phyloP scores from a whole-genome alignment of 2,797 vertebrate genomes.

The Danio jaintianensis region DNA sequence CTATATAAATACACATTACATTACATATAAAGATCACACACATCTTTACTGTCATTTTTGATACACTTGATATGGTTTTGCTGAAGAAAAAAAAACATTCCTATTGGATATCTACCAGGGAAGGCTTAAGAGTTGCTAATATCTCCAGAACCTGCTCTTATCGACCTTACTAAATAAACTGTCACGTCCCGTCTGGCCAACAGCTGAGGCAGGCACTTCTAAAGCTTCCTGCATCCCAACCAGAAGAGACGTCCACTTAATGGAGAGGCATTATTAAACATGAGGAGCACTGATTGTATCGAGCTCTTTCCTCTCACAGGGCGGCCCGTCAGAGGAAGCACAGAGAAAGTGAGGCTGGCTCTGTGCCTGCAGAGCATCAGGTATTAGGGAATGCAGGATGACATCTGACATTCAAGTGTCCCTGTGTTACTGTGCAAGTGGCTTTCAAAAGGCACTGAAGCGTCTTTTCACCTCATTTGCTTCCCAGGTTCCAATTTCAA shows the following conservation, averaged over 20 bases:
- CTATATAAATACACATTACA: too few species aligned
- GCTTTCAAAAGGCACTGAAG: constrained; percentile 19
- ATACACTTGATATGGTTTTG: neutral
- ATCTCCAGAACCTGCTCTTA: constrained; percentile 30
- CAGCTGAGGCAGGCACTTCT: constrained; percentile 46
- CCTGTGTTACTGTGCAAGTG: constrained; percentile 1
- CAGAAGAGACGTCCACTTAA: constrained; percentile 39
- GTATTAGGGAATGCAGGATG: constrained; percentile 39
- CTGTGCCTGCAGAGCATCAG: constrained; percentile 19
- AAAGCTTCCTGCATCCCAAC: constrained; percentile 25
- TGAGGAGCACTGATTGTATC: constrained; percentile 50
- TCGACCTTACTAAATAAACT: constrained; percentile 40
- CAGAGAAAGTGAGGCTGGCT: constrained; percentile 31
- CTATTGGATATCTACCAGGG: constrained; percentile 1
- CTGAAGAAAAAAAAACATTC: neutral
- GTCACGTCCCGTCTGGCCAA: constrained; percentile 32
- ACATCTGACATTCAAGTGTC: constrained; percentile 47
- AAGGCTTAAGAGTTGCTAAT: constrained; percentile 24
- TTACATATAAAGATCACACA: neutral
- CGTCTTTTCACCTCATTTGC: constrained; percentile 28
- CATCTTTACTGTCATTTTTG: neutral
- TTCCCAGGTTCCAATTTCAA: constrained; percentile 16
- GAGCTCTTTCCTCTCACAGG: constrained; percentile 29
- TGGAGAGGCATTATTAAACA: constrained; percentile 53
- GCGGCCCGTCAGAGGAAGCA: neutral